Conservation (phyloP, 2,888 invertebrate genomes). For the Papilio gigon region DNA sequence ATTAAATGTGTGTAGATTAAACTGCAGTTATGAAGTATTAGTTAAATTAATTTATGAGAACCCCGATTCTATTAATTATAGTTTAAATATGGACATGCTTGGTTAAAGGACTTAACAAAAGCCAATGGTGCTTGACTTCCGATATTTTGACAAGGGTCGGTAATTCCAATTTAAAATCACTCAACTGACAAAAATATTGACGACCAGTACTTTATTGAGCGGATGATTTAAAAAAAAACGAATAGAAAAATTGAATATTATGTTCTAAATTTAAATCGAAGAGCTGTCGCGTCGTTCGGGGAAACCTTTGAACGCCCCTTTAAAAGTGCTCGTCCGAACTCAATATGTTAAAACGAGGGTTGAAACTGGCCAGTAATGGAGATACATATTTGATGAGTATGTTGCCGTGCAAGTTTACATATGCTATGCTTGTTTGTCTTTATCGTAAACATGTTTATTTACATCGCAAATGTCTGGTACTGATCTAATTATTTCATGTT, state of each 20-base stretch:
- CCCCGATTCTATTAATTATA: too few species aligned
- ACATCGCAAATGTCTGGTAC: too few species aligned
- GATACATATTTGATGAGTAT: conserved; percentile 9
- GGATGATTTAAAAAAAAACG: neutral
- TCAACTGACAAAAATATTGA: neutral
- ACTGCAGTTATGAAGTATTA: too few species aligned
- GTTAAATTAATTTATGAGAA: too few species aligned
- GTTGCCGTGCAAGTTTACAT: conserved; percentile 26
- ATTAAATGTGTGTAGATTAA: too few species aligned
- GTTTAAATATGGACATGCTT: neutral
- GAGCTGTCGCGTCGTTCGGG: neutral
- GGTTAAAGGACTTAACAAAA: conserved; percentile 2
- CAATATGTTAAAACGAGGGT: conserved; percentile 26
- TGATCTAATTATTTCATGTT: too few species aligned
- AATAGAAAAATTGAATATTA: neutral
- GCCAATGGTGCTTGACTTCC: conserved; percentile 11
- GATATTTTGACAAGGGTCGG: neutral
- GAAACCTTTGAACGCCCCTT: conserved; percentile 36
- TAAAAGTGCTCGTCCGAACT: conserved; percentile 26
- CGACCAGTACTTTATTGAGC: neutral
- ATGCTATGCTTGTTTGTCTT: too few species aligned
- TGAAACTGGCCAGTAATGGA: conserved; percentile 19
- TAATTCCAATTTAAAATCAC: neutral
- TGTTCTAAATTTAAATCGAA: conserved; percentile 35
- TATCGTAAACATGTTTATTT: too few species aligned